These are phyloP conservation scores for Bryconaethiops microstoma DNA, from an alignment of 2,797 vertebrate genomes.

Conservation along the genomic window DNA sequence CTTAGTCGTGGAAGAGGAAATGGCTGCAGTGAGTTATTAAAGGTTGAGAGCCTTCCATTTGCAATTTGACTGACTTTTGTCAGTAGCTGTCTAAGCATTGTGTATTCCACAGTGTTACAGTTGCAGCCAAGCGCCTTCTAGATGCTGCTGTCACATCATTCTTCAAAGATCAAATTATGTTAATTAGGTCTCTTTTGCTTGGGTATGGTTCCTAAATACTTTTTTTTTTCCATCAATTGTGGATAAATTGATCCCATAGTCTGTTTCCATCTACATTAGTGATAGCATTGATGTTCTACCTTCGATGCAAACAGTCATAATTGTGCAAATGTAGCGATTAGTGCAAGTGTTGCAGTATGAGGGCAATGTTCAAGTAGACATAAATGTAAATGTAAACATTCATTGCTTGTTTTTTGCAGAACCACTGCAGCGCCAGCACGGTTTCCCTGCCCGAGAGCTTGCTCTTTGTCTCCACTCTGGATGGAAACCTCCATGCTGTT, in stretches of 20 bases:
- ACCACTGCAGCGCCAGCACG: conserved; percentile 78
- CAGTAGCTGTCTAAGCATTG: neutral
- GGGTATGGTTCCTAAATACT: neutral
- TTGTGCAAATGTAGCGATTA: no score
- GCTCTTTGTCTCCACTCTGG: conserved; percentile 95
- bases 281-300: neutral
- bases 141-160: neutral
- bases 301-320: no score
- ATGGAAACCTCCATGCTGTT: conserved; percentile 95
- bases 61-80: neutral
- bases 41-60: neutral
- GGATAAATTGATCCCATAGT: neutral
- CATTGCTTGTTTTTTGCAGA: conserved; percentile 66
- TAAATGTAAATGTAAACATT: no score
- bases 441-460: conserved; percentile 92
- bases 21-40: neutral
- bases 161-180: neutral
- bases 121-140: no score
- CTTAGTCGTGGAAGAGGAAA: neutral
- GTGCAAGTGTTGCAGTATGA: no score
- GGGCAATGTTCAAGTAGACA: no score
- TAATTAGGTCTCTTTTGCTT: neutral
- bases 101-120: neutral
- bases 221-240: neutral
- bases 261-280: neutral